These are phyloP conservation scores for Nematopogon swammerdamellus DNA, from an alignment of 2,888 invertebrate genomes.

Conservation along the genomic window DNA sequence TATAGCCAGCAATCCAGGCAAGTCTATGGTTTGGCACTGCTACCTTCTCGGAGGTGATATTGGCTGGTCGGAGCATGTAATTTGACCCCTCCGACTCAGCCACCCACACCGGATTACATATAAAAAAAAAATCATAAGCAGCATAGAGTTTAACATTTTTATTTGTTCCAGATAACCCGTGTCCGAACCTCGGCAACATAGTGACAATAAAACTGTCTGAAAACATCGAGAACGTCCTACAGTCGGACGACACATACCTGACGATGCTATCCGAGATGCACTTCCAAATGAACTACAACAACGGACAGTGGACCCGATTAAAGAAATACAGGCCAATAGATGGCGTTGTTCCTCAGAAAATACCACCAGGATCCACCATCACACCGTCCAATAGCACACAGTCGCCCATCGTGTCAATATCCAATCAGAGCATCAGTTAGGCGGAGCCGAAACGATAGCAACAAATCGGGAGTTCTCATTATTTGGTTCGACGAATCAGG, in stretches of 20 bases:
- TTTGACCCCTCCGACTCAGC: no score
- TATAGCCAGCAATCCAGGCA: no score
- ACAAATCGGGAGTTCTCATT: no score
- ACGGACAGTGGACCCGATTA: slow-evolving; percentile 95
- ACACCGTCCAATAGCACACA: slow-evolving; percentile 35
- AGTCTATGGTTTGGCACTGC: no score
- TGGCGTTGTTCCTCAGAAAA: slow-evolving; percentile 44
- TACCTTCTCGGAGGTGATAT: no score
- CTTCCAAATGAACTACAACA: slow-evolving; percentile 98
- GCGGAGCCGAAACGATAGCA: background rate
- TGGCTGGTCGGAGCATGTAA: no score
- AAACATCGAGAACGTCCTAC: slow-evolving; percentile 82
- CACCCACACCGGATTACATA: no score
- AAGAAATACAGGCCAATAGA: slow-evolving; percentile 84
- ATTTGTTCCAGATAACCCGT: slow-evolving; percentile 77
- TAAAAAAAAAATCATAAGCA: no score
- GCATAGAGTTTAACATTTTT: no score
- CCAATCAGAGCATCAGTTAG: slow-evolving; percentile 29
- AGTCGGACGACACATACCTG: slow-evolving; percentile 76
- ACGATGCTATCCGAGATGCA: slow-evolving; percentile 88
- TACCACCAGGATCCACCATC: slow-evolving; percentile 39
- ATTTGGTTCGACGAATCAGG: no score
- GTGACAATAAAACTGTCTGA: slow-evolving; percentile 95
- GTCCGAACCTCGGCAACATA: slow-evolving; percentile 95
- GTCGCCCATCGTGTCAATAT: slow-evolving; percentile 39